A percentile compares a stretch with the other conserved stretches of the same genome.
phyloP scores from a whole-genome alignment of 1,140 invertebrate species.

The Tetramorium alpestre region DNA sequence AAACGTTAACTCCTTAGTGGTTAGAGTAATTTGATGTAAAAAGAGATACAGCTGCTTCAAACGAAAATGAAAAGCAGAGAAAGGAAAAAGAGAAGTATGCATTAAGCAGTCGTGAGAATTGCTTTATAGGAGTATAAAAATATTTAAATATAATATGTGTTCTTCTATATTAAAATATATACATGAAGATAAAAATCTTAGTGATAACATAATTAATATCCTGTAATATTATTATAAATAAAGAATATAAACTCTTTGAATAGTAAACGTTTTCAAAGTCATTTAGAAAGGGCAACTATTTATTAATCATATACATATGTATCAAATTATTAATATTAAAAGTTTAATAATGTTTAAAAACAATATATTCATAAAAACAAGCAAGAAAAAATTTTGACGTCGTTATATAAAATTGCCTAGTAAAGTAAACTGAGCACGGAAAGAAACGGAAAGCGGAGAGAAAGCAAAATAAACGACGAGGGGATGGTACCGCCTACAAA shows the following conservation, averaged over 20 bases:
- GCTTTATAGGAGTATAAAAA: not conserved
- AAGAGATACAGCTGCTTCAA: not conserved
- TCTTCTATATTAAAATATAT: not conserved
- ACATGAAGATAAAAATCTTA: not conserved
- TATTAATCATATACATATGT: not conserved
- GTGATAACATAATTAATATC: not conserved
- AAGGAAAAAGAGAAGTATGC: not conserved
- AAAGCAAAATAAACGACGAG: conserved; percentile 7
- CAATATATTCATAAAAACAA: not conserved
- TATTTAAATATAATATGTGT: not conserved
- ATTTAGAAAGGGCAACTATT: not conserved
- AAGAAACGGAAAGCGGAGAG: not conserved
- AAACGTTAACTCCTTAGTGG: conserved; percentile 17
- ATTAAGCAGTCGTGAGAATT: not conserved
- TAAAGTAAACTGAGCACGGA: not conserved
- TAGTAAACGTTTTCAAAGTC: not conserved
- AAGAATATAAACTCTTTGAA: not conserved
- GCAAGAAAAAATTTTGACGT: not conserved
- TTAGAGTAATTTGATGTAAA: not conserved
- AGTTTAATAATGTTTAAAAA: not conserved
- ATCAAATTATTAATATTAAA: not conserved
- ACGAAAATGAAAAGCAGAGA: not conserved
- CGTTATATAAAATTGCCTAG: not conserved
- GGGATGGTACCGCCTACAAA: not conserved
- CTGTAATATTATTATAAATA: not conserved